Conservation (phyloP, 1,140 invertebrate species). For the Pinna nobilis region DNA sequence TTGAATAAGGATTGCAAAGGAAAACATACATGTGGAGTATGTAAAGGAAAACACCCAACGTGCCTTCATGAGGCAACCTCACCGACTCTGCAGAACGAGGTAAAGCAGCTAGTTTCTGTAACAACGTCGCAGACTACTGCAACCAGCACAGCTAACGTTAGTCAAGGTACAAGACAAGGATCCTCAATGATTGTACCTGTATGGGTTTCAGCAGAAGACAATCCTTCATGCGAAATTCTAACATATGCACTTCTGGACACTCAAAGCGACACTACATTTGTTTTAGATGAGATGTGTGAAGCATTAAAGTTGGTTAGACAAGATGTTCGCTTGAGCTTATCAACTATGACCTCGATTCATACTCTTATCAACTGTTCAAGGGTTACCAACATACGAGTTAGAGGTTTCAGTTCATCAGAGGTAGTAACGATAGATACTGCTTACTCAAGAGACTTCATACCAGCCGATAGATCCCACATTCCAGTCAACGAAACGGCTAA, state of each 20-base stretch:
- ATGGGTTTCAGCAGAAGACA: constrained; percentile 7
- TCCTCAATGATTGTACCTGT: constrained; percentile 26
- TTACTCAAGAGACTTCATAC: constrained; percentile 36
- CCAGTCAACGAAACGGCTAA: constrained; percentile 1
- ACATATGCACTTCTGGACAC: constrained; percentile 31
- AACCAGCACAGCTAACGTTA: background rate
- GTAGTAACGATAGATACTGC: background rate
- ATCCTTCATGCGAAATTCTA: constrained; percentile 9
- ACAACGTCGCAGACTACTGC: too few species aligned
- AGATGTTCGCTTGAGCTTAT: background rate
- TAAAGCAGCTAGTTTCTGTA: background rate
- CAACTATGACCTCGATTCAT: constrained; percentile 15
- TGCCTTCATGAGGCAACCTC: background rate
- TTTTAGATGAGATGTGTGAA: constrained; percentile 4
- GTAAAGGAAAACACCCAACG: constrained; percentile 30
- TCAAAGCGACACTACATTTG: constrained; percentile 23
- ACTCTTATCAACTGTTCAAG: constrained; percentile 5
- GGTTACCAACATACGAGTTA: constrained; percentile 8
- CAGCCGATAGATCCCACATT: constrained; percentile 26
- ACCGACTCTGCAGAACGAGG: background rate
- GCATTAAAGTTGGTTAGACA: background rate
- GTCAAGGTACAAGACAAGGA: background rate
- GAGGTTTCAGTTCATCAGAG: constrained; percentile 16
- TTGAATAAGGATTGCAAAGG: constrained; percentile 19
- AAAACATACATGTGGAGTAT: constrained; percentile 9